phyloP scores from a whole-genome alignment of 2,113 vertebrate species.

The Thalassarche chlororhynchos region DNA sequence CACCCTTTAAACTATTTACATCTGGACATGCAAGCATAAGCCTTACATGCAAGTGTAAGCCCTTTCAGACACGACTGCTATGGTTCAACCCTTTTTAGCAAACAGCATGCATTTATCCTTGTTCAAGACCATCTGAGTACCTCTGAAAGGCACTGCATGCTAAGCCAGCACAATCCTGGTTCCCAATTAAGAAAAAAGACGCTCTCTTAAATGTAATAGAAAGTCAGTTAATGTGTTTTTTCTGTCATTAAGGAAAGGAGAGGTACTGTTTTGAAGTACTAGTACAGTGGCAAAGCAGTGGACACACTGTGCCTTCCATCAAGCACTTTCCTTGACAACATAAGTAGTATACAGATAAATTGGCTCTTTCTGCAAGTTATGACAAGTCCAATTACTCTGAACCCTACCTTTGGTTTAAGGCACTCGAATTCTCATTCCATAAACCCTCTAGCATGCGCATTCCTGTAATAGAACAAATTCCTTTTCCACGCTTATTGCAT shows the following conservation, averaged over 20 bases:
- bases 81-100: not conserved
- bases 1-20: not conserved
- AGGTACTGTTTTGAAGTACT: not conserved
- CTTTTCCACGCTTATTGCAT: not conserved
- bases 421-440: not conserved
- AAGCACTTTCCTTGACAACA: not conserved
- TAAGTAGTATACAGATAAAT: not conserved
- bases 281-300: not conserved
- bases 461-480: not conserved
- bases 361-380: not conserved
- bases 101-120: not conserved
- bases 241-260: not conserved
- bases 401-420: not conserved
- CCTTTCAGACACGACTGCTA: not conserved
- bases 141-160: not conserved
- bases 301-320: not conserved
- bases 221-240: not conserved
- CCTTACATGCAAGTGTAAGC: not conserved
- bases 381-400: not conserved
- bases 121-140: not conserved
- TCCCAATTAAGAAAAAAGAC: not conserved
- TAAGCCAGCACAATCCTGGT: not conserved
- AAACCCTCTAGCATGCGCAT: not conserved
- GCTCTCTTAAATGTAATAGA: not conserved
- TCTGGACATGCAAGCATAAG: not conserved